Base-by-base conservation (phyloP, 2,888 invertebrate genomes). In the Idaea dimidiata region DNA sequence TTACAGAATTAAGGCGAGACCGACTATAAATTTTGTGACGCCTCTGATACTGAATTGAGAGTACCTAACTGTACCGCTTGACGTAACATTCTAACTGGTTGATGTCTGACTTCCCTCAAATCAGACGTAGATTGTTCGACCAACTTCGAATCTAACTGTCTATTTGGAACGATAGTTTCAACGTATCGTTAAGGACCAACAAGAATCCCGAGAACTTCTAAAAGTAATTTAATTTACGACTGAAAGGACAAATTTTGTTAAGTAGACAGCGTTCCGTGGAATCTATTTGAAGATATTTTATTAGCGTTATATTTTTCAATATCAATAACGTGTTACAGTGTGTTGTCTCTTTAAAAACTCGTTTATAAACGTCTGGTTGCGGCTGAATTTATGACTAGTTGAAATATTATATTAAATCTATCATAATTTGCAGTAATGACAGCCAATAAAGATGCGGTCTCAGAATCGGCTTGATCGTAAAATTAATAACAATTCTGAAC, bases 1-100 rank as follows among this genome's bases (percentile, higher is more conserved):
- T 91, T 91, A 90, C 89, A 84, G 91, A 85, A 90, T 92, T 91
- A 91, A 89, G 86, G 82, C 87, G 86, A 84, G 86, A 89, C 84
- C 80, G 82, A 82, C 87, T 80, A 83, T 84, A 85, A 84, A 89
- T 86, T 89, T 80, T 77, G 84, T 83, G 86, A 89, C 91, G 89
- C 90, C 86, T 87, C 82, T 84, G 82, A 83, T 81, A 73, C 72
- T 77, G 80, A 84, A 84, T 85, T 81, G 82, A 76, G 73, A 78
- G 80, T 74, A 32, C 32, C 32, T 81, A 82, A 76, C 73, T 78
- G 80, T 43, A 43, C 14, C 43, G 43, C 43, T 43, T 79, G 78
- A 80, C 70, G 24, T 24, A 24, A 81, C 79, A 75, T 74, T 80
- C 69, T 79, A 83, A 83, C 82, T 76, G 77, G 79, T 81, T 80